Conservation (phyloP, 2,113 vertebrate genomes). For the Pseudorectes ferrugineus region DNA sequence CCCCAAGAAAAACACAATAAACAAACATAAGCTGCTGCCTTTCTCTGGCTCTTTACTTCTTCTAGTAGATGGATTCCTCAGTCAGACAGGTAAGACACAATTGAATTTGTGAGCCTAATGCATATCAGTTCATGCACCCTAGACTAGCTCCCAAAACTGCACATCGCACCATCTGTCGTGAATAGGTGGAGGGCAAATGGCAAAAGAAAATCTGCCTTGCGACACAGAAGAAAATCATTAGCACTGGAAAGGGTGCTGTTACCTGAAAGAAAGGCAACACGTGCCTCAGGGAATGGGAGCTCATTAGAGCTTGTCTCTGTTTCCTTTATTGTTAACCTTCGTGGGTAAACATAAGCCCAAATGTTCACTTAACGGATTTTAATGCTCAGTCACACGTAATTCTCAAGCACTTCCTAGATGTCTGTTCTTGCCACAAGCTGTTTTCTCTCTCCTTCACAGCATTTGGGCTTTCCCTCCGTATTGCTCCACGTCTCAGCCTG, state of each 20-base stretch:
- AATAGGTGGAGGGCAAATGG: neutral
- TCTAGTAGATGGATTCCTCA: constrained; percentile 35
- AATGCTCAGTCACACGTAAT: neutral
- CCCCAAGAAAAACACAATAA: neutral
- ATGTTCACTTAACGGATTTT: neutral
- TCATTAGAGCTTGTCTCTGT: constrained; percentile 18
- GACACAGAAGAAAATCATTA: constrained; percentile 27
- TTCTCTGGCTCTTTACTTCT: constrained; percentile 21
- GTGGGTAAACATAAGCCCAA: neutral
- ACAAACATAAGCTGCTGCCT: constrained; percentile 46
- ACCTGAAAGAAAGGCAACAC: constrained; percentile 6
- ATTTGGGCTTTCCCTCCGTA: neutral
- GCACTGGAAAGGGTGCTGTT: neutral
- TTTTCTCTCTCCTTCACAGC: neutral
- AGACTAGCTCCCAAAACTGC: constrained; percentile 26
- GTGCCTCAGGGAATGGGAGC: neutral
- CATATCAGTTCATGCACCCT: constrained; percentile 52
- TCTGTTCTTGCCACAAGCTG: neutral
- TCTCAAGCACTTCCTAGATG: neutral
- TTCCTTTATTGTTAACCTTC: neutral
- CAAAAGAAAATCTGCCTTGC: neutral
- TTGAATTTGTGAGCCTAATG: constrained; percentile 61
- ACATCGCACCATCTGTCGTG: neutral
- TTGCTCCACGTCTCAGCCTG: neutral
- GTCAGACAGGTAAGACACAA: constrained; percentile 63